Percentiles rank a stretch among this genome's conserved stretches.
phyloP scores from a whole-genome alignment of 2,888 invertebrate species.

The Serrognathus titanus region DNA sequence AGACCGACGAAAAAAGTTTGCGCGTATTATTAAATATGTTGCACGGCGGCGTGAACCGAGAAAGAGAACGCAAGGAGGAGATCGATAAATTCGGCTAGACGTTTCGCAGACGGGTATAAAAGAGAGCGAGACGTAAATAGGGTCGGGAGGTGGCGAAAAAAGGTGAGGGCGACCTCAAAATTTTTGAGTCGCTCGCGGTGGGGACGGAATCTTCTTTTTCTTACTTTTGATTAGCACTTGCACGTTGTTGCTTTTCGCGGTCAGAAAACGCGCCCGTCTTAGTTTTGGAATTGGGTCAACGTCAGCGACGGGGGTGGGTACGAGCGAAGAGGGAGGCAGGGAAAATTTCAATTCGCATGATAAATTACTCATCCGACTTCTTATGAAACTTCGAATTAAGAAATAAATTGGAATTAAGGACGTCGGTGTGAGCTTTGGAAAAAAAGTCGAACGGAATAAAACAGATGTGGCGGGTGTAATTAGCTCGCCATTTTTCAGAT shows the following conservation, averaged over 20 bases:
- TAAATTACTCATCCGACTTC: not conserved
- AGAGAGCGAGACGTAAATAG: constrained; percentile 15
- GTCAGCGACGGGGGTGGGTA: not conserved
- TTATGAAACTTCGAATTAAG: too few species aligned
- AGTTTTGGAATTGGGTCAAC: constrained; percentile 1
- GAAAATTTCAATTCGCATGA: not conserved
- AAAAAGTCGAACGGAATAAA: too few species aligned
- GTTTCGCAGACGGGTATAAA: constrained; percentile 36
- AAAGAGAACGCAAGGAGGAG: constrained; percentile 43
- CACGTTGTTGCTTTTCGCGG: too few species aligned
- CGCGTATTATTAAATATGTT: constrained; percentile 2
- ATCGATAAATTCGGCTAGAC: constrained; percentile 53
- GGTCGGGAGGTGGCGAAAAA: not conserved
- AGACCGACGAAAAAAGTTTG: not conserved
- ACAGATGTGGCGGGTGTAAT: too few species aligned
- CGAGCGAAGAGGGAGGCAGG: not conserved
- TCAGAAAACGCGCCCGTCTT: too few species aligned
- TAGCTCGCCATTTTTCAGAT: too few species aligned
- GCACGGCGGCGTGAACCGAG: constrained; percentile 1
- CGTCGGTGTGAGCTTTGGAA: too few species aligned
- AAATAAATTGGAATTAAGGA: too few species aligned
- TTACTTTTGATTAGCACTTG: too few species aligned
- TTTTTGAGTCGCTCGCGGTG: not conserved
- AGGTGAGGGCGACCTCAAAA: constrained; percentile 1
- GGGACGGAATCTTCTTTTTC: not conserved